Evolutionary conservation across 2,113 vertebrate species (phyloP).

Genomic region (Nycticryphes semicollaris): DNA sequence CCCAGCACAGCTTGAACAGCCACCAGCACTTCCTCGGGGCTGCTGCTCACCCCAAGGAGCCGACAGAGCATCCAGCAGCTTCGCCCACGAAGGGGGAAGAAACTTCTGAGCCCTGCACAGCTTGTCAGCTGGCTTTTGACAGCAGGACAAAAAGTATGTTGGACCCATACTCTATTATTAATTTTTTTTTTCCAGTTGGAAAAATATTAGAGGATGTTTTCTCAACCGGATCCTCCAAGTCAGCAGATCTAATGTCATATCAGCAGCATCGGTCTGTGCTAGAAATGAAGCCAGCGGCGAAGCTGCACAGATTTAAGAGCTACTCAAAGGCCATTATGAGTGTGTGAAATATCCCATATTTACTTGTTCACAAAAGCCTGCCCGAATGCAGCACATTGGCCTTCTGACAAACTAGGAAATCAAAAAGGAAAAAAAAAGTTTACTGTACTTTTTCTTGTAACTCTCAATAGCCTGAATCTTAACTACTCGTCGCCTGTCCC

Average conservation of each 20-base stretch:
- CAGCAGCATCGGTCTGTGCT: fast-evolving
- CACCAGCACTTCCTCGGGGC: not conserved
- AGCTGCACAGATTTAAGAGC: not conserved
- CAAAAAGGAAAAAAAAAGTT: no score
- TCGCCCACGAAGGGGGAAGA: no score
- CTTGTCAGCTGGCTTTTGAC: not conserved
- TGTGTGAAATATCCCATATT: not conserved
- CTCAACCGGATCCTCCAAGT: not conserved
- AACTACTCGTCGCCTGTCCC: not conserved
- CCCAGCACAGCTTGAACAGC: no score
- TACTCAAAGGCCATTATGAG: not conserved
- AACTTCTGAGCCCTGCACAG: not conserved
- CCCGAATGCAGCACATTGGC: not conserved
- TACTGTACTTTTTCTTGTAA: not conserved
- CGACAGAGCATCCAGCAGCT: not conserved
- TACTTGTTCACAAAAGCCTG: not conserved
- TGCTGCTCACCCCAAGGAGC: not conserved
- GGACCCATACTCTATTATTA: fast-evolving
- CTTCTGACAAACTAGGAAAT: not conserved
- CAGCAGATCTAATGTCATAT: not conserved
- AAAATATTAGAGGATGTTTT: not conserved
- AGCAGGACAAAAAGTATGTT: not conserved
- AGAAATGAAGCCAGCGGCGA: not conserved
- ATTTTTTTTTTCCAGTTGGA: not conserved
- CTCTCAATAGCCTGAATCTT: not conserved